These are phyloP conservation scores for Solea solea DNA, from an alignment of 2,113 vertebrate genomes.

Conservation along the genomic window DNA sequence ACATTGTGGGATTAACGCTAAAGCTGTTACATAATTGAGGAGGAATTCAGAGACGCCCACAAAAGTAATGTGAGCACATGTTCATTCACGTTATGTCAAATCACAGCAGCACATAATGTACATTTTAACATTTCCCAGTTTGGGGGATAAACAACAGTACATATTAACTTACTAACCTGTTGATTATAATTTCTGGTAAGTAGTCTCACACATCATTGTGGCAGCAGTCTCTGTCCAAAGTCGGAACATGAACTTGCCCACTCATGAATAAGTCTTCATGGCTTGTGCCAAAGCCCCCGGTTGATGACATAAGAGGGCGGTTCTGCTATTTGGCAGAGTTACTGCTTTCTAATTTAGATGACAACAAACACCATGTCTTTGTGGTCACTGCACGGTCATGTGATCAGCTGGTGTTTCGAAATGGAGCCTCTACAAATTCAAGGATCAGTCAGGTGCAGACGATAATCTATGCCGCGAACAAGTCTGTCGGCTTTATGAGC, in stretches of 20 bases:
- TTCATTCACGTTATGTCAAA: background rate
- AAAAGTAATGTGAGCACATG: slow-evolving; percentile 14
- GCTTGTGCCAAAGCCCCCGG: slow-evolving; percentile 18
- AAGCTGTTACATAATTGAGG: slow-evolving; percentile 52
- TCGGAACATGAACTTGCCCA: background rate
- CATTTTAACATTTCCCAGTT: too few relatives aligned
- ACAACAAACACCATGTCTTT: slow-evolving; percentile 12
- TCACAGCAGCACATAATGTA: background rate
- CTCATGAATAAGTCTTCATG: background rate
- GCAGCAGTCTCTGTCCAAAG: background rate
- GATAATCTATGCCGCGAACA: background rate
- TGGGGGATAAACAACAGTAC: too few relatives aligned
- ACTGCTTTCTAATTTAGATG: background rate
- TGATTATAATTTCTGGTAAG: too few relatives aligned
- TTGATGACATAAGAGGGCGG: slow-evolving; percentile 37
- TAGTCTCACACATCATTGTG: background rate
- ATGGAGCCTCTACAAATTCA: background rate
- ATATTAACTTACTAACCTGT: too few relatives aligned
- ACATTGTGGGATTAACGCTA: slow-evolving; percentile 37
- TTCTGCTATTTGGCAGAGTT: slow-evolving; percentile 29
- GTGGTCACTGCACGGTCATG: slow-evolving; percentile 7
- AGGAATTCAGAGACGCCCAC: slow-evolving; percentile 22
- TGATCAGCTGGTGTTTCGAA: slow-evolving; percentile 6
- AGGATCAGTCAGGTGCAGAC: background rate
- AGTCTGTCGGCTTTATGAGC: background rate